Base-by-base conservation (phyloP, 2,888 invertebrate genomes). In the Bruchidius siliquastri region DNA sequence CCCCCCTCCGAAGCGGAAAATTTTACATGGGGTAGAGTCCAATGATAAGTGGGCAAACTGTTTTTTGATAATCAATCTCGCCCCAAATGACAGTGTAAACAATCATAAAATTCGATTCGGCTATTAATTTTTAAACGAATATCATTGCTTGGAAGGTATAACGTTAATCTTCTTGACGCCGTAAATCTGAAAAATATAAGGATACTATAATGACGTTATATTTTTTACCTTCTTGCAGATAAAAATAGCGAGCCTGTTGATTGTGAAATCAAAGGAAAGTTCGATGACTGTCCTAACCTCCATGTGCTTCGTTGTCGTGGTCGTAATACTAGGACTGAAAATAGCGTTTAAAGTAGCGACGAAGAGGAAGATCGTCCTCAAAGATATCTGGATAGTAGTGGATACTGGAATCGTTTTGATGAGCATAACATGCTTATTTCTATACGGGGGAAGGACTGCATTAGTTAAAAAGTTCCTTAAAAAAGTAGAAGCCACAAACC, bases 331-430 rank as follows among this genome's bases (percentile, higher is more conserved):
- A 20, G 72, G 73, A 0, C 67, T 79, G 0, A 80, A 79, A 73
- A 72, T 77, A n/a, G 32, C 75, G 0, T 49, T 76, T 20, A 81
- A 76, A 72, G 69, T 82, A 1, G 20, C 75, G 0, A 78, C 68
- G 72, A 75, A 78, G n/a, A 75, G 74, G 49, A 73, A 66, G 22
- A 69, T 75, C 0, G 72, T 77, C 20, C 78, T 80, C 70, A 79
- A 76, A 71, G 79, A 82, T 68, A 13, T 78, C 0, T 83, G 82
- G 83, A 74, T 78, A 4, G n/a, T 81, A 22, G 74, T 81, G 13
- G 83, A 83, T 72, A 69, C 82, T 13, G 6, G 78, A 0, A 83
- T 83, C 68, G 79, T 81, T n/a, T 66, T 77, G 6, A 74, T 81
- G 70, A 82, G 80, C 30, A 13, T 80, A 0, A 22, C 72, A 0